A percentile compares a stretch with the other conserved stretches of the same genome.
These are phyloP conservation scores for Epinotia bilunana DNA, from an alignment of 2,888 invertebrate genomes.

Conservation along the genomic window DNA sequence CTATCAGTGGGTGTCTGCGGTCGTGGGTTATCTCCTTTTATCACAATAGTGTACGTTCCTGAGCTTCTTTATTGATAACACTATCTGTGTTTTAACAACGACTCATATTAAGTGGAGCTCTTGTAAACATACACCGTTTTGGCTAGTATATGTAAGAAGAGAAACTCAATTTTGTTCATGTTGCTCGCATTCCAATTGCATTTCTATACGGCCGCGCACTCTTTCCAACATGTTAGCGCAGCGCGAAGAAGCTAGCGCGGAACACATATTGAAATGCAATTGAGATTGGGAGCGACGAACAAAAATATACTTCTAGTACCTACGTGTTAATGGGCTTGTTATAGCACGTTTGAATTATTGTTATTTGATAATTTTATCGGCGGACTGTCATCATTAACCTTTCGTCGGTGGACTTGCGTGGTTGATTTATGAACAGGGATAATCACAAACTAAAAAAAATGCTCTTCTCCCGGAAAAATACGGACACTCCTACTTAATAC, in stretches of 20 bases:
- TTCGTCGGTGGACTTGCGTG: no score
- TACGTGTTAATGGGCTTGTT: neutral
- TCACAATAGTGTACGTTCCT: constrained; percentile 32
- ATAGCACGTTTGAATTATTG: neutral
- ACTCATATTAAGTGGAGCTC: neutral
- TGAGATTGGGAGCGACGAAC: neutral
- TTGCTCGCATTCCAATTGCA: neutral
- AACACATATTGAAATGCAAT: neutral
- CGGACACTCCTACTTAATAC: no score
- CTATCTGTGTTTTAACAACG: neutral
- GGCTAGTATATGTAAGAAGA: neutral
- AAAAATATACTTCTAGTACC: neutral
- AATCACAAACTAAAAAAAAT: no score
- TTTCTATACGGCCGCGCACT: neutral
- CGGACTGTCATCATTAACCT: no score
- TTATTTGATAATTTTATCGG: neutral
- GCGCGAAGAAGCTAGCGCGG: neutral
- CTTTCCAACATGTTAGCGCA: neutral
- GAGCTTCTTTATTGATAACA: constrained; percentile 37
- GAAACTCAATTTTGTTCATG: neutral
- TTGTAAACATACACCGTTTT: neutral
- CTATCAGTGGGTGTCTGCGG: constrained; percentile 41
- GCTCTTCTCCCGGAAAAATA: no score
- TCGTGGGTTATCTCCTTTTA: constrained; percentile 41
- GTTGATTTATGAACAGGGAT: no score